Evolutionary conservation across 2,888 invertebrate species (phyloP), one percentile per base, ranked within the genome.

Genomic region (Spicauda simplicius): DNA sequence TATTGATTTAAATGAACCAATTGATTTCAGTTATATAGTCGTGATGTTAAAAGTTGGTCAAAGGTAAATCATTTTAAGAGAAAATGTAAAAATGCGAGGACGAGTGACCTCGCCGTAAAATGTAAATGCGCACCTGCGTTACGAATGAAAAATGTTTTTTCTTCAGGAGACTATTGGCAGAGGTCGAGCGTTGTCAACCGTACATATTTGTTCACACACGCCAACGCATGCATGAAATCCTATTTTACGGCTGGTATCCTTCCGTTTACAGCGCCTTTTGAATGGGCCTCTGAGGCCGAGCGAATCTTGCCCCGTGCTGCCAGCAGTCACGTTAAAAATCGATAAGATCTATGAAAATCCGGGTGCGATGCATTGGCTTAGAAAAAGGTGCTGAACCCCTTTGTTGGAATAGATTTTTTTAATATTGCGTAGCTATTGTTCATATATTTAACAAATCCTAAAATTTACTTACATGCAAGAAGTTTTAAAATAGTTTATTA

Each of bases 211-310:
- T 90, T 91, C 91, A 91, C 90, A 91, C 90, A 87, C 83, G 84
- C 82, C 84, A 86, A 87, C 84, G 89, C 88, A 91, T 90, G 91
- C 92, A 87, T 93, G 91, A 92, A 92, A 92, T 92, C 89, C 88
- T 90, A 89, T 92, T 93, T 91, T 88, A 91, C 91, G 91, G 88
- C 86, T 90, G 89, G 90, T 85, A 85, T 88, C 88, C 86, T 85
- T 85, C 86, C 90, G 86, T 86, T 89, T 87, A 88, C 88, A 90
- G 85, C 86, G 85, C 85, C 88, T 90, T 90, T 89, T 88, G 88
- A 90, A 91, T 90, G 85, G 86, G 81, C 82, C 83, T 86, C 85
- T 87, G 82, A 86, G 82, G 82, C 83, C 84, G 79, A 79, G 82
- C 80, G 81, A 87, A 89, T 86, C 86, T 87, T 87, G 84, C 80